Percentiles rank a stretch among this genome's conserved stretches.
phyloP scores from a whole-genome alignment of 2,888 invertebrate genomes.

The Drosophila affinis region DNA sequence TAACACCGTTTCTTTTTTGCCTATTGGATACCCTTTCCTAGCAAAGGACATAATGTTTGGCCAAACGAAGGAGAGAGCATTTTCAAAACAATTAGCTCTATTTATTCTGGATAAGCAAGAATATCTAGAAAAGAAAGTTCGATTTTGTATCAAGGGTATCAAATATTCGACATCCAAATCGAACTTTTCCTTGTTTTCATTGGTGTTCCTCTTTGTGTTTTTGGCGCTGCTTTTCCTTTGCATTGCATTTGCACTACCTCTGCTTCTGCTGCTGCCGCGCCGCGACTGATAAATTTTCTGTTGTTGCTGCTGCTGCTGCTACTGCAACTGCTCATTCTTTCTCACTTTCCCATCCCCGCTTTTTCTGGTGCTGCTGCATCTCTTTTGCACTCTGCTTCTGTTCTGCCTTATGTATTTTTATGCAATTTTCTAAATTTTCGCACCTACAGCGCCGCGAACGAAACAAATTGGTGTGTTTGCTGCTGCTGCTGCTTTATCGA shows the following conservation, averaged over 20 bases:
- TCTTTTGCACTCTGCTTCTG: constrained; percentile 18
- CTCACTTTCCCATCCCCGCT: constrained; percentile 34
- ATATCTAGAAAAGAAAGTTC: neutral
- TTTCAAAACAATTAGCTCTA: neutral
- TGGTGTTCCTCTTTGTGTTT: constrained; percentile 8
- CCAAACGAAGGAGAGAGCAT: neutral
- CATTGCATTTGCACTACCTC: constrained; percentile 2
- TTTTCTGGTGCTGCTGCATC: constrained; percentile 17
- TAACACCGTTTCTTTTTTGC: neutral
- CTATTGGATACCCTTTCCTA: neutral
- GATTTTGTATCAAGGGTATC: neutral
- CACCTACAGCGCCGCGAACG: constrained; percentile 15
- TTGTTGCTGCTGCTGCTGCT: neutral
- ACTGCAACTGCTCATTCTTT: constrained; percentile 13
- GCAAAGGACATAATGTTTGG: neutral
- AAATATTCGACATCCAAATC: neutral
- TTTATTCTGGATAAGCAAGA: neutral
- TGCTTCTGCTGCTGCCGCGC: neutral
- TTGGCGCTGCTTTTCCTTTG: neutral
- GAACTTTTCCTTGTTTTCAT: constrained; percentile 10
- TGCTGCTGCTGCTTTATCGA: neutral
- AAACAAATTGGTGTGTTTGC: neutral
- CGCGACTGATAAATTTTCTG: neutral
- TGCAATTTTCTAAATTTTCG: constrained; percentile 46
- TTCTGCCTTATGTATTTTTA: constrained; percentile 53